phyloP scores from a whole-genome alignment of 2,888 invertebrate genomes.

The Acrocyrtus sp. region DNA sequence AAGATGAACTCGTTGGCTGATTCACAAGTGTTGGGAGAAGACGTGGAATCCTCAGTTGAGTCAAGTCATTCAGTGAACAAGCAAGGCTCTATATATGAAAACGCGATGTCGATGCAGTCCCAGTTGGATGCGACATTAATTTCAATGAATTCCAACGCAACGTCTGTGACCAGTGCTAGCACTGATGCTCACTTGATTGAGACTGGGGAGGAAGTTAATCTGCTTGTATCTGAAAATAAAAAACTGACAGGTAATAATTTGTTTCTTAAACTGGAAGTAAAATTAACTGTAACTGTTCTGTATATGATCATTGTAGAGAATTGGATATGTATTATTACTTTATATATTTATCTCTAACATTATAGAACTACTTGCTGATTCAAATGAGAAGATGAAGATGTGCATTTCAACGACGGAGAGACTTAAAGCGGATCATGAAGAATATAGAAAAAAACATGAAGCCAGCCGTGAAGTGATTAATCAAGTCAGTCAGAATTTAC shows the following conservation, averaged over 20 bases:
- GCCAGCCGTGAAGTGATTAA: slow-evolving; percentile 23
- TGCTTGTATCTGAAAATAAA: slow-evolving; percentile 29
- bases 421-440: slow-evolving; percentile 33
- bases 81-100: not conserved
- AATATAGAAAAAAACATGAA: slow-evolving; percentile 32
- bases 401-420: slow-evolving; percentile 32
- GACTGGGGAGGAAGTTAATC: slow-evolving; percentile 20
- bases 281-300: too few species aligned
- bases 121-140: too few species aligned
- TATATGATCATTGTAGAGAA: not conserved
- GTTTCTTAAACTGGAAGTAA: too few species aligned
- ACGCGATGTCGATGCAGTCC: not conserved
- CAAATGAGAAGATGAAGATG: slow-evolving; percentile 41
- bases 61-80: not conserved
- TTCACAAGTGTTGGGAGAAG: slow-evolving; percentile 32
- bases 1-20: not conserved
- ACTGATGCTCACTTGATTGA: slow-evolving; percentile 31
- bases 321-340: not conserved
- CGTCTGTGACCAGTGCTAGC: slow-evolving; percentile 20
- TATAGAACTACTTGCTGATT: slow-evolving; percentile 25
- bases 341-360: not conserved
- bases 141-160: slow-evolving; percentile 12
- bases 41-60: slow-evolving; percentile 28
- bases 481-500: slow-evolving; percentile 1
- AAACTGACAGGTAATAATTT: slow-evolving; percentile 20